Evolutionary conservation across 2,888 invertebrate genomes (phyloP).

Genomic region (Plutella xylostella): DNA sequence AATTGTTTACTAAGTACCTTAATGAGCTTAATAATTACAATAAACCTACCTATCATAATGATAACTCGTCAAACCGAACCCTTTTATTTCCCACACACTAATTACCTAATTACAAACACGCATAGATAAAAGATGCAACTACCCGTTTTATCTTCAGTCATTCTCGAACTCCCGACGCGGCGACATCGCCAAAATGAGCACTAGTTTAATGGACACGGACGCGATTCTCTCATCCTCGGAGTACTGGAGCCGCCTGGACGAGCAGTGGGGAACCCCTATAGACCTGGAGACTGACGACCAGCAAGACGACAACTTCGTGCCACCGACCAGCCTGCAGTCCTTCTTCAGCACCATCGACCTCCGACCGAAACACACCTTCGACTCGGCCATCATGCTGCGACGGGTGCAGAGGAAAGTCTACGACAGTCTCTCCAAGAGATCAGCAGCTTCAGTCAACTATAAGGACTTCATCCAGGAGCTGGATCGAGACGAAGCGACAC

Average conservation of each 20-base stretch:
- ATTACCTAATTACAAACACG: neutral
- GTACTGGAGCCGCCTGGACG: conserved; percentile 47
- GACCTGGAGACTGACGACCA: conserved; percentile 52
- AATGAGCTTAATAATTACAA: no score
- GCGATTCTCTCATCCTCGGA: conserved; percentile 33
- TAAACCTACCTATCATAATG: no score
- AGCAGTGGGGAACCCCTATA: conserved; percentile 49
- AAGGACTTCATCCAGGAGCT: conserved; percentile 43
- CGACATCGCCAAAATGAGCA: neutral
- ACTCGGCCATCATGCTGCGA: conserved; percentile 46
- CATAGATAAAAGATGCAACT: neutral
- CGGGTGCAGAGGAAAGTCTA: conserved; percentile 38
- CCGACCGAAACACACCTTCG: conserved; percentile 43
- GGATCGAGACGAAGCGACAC: conserved; percentile 17
- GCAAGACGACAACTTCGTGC: conserved; percentile 27
- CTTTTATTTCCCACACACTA: no score
- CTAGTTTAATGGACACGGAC: neutral
- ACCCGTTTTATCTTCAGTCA: neutral
- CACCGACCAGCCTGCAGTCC: conserved; percentile 10
- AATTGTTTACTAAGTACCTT: no score
- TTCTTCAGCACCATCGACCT: conserved; percentile 44
- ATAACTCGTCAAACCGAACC: no score
- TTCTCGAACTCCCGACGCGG: neutral
- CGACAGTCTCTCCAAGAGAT: conserved; percentile 33
- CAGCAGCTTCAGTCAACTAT: conserved; percentile 32